Percentiles rank a stretch among this genome's conserved stretches.
These are phyloP conservation scores for Sternarchorhynchus goeldii DNA, from an alignment of 2,797 vertebrate species.

Conservation along the genomic window DNA sequence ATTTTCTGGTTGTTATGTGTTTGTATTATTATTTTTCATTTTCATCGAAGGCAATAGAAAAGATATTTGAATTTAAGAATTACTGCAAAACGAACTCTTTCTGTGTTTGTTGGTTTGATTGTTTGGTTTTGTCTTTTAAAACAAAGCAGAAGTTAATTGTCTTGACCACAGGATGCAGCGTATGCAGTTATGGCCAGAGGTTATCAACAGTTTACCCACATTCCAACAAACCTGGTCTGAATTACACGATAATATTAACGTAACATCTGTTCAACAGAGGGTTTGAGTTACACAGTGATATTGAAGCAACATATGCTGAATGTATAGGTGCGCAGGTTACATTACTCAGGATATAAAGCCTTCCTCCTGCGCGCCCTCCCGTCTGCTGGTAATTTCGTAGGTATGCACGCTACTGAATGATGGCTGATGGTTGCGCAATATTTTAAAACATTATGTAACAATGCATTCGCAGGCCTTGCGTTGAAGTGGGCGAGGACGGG, in stretches of 20 bases:
- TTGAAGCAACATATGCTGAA: background rate
- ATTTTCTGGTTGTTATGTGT: too few species aligned
- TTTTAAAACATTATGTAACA: background rate
- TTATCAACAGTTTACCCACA: background rate
- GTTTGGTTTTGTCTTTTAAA: too few species aligned
- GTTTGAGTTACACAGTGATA: slow-evolving; percentile 6
- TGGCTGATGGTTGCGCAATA: background rate
- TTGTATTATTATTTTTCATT: too few species aligned
- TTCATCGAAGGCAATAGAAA: too few species aligned
- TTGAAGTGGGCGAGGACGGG: background rate
- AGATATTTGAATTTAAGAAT: too few species aligned
- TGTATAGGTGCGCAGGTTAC: background rate
- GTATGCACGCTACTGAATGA: background rate
- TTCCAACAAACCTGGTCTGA: background rate
- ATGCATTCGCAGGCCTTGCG: background rate
- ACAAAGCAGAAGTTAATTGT: too few species aligned
- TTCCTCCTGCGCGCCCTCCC: background rate
- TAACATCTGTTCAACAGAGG: background rate
- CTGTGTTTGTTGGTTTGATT: too few species aligned
- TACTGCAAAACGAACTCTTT: too few species aligned
- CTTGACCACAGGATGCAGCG: background rate
- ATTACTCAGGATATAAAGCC: background rate
- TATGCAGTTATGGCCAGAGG: background rate
- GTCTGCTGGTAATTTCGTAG: background rate
- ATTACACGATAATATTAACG: background rate